These are phyloP conservation scores for Pongo abelii DNA, from an alignment of 2,113 vertebrate species.

Conservation along the genomic window DNA sequence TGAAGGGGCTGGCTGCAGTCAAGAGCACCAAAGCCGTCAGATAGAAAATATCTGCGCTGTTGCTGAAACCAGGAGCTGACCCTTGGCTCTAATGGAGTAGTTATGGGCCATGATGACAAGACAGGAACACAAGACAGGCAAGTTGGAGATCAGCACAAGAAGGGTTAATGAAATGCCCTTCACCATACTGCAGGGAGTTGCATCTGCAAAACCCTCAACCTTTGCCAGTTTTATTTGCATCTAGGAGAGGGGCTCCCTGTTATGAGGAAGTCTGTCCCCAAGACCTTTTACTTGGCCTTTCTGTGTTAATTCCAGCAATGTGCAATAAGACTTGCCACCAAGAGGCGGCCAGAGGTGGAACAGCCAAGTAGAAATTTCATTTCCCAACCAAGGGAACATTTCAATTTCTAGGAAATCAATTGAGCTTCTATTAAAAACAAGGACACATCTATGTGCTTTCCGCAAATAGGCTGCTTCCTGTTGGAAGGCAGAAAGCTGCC, in stretches of 20 bases:
- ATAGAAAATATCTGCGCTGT: not conserved
- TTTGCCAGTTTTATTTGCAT: slow-evolving; percentile 42
- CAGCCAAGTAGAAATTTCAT: slow-evolving; percentile 65
- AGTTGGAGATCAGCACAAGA: not conserved
- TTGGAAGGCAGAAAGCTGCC: slow-evolving; percentile 54
- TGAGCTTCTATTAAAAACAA: slow-evolving; percentile 69
- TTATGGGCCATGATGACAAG: not conserved
- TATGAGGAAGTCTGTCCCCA: slow-evolving; percentile 19
- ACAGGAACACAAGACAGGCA: not conserved
- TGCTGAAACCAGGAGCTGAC: not conserved
- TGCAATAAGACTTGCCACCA: slow-evolving; percentile 52
- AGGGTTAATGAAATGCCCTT: not conserved
- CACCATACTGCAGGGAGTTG: not conserved
- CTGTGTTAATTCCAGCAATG: slow-evolving; percentile 53
- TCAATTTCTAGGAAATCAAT: slow-evolving; percentile 71
- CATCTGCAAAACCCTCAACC: not conserved
- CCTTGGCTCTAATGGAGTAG: not conserved
- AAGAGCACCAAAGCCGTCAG: not conserved
- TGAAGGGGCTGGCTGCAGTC: not conserved
- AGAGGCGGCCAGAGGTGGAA: slow-evolving; percentile 22
- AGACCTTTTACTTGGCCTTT: slow-evolving; percentile 56
- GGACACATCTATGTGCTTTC: slow-evolving; percentile 52
- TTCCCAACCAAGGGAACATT: slow-evolving; percentile 69
- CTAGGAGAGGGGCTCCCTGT: not conserved
- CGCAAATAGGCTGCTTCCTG: slow-evolving; percentile 51